Conservation (phyloP, 2,888 invertebrate genomes). For the Micoletzkya japonica region DNA sequence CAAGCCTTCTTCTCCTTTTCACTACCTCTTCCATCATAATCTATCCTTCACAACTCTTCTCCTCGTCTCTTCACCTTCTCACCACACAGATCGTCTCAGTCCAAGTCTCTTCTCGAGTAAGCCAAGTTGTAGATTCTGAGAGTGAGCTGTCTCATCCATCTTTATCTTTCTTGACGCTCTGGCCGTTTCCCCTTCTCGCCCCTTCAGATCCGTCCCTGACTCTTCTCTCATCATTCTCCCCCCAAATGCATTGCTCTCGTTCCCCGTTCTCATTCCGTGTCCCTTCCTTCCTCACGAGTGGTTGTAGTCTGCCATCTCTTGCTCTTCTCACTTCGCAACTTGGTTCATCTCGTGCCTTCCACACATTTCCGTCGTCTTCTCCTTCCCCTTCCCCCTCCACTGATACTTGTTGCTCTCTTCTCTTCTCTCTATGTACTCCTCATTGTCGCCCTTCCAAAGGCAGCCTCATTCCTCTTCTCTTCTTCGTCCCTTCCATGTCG, state of each 20-base stretch:
- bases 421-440: not conserved
- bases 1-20: not conserved
- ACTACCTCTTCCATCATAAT: not conserved
- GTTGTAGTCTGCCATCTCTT: not conserved
- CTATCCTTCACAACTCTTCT: too few relatives aligned
- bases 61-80: too few relatives aligned
- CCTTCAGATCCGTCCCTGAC: not conserved
- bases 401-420: not conserved
- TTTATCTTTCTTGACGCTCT: not conserved
- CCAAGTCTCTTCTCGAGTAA: too few relatives aligned
- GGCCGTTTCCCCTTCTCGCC: constrained; percentile 5
- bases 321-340: not conserved
- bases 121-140: too few relatives aligned
- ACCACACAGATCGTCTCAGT: too few relatives aligned
- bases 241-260: not conserved
- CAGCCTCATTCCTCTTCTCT: constrained; percentile 7
- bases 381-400: not conserved
- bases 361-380: constrained; percentile 10
- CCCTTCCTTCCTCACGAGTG: not conserved
- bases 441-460: constrained; percentile 4
- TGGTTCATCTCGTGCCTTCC: not conserved
- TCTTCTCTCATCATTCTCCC: not conserved
- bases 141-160: too few relatives aligned
- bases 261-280: not conserved
- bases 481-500: constrained; percentile 1